Evolutionary conservation across 2,113 vertebrate genomes (phyloP).

Genomic region (Mystacornis crossleyi): DNA sequence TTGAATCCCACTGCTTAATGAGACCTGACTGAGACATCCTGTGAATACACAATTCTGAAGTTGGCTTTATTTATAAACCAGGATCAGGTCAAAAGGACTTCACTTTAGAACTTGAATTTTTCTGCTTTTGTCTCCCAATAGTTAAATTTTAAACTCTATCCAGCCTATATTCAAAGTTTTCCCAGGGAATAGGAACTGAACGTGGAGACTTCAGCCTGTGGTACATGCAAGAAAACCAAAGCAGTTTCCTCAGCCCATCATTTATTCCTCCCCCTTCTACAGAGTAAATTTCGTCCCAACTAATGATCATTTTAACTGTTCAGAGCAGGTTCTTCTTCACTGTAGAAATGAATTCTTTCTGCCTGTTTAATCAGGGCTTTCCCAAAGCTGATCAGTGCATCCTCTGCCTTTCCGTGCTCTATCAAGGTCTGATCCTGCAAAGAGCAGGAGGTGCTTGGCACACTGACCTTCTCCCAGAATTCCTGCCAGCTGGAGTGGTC

Average conservation of each 20-base stretch:
- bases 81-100: background rate
- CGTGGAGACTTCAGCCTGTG: accelerated
- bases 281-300: background rate
- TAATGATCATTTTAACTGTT: background rate
- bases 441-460: background rate
- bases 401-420: background rate
- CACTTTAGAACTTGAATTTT: background rate
- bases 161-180: background rate
- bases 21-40: background rate
- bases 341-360: background rate
- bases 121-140: background rate
- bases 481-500: background rate
- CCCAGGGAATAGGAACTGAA: background rate
- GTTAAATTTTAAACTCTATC: background rate
- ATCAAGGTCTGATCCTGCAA: background rate
- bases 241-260: background rate
- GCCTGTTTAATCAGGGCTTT: background rate
- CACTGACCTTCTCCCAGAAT: accelerated
- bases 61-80: background rate
- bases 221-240: background rate
- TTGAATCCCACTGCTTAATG: background rate
- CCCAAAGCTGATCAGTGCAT: background rate
- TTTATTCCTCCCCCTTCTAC: background rate
- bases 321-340: background rate
- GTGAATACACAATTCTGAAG: background rate